Percentiles rank a stretch among this genome's conserved stretches.
Evolutionary conservation across 1,140 invertebrate species (phyloP).

Genomic region (Tetraneura akinire): DNA sequence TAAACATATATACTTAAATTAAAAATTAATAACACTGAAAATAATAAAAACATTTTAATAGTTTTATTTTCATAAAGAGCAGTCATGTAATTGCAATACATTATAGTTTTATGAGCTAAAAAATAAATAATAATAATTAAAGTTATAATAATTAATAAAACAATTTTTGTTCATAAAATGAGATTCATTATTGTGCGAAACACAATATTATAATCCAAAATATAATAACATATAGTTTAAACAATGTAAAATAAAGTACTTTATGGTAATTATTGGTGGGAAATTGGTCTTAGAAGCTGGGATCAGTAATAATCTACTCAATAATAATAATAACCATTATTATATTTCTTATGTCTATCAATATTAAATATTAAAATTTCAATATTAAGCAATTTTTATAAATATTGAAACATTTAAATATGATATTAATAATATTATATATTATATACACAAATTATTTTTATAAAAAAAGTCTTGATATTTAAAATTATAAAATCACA

Average conservation of each 20-base stretch:
- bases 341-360: conserved; percentile 7
- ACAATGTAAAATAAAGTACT: not conserved
- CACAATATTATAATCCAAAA: not conserved
- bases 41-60: too few relatives aligned
- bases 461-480: conserved; percentile 44
- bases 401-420: conserved; percentile 10
- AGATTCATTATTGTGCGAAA: not conserved
- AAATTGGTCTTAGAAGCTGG: not conserved
- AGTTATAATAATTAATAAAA: not conserved
- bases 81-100: not conserved
- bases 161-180: conserved; percentile 9
- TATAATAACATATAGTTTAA: not conserved
- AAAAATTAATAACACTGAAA: too few relatives aligned
- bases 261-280: not conserved
- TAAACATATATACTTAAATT: too few relatives aligned
- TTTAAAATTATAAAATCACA: conserved; percentile 45
- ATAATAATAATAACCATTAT: conserved; percentile 29
- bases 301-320: not conserved
- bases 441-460: conserved; percentile 36
- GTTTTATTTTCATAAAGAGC: too few relatives aligned
- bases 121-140: not conserved
- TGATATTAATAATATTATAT: conserved; percentile 15
- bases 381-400: not conserved
- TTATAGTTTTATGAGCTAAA: not conserved
- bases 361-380: conserved; percentile 19